Percentiles rank a stretch among this genome's conserved stretches.
Conservation (phyloP, 2,113 vertebrate genomes). For the Lophius piscatorius region DNA sequence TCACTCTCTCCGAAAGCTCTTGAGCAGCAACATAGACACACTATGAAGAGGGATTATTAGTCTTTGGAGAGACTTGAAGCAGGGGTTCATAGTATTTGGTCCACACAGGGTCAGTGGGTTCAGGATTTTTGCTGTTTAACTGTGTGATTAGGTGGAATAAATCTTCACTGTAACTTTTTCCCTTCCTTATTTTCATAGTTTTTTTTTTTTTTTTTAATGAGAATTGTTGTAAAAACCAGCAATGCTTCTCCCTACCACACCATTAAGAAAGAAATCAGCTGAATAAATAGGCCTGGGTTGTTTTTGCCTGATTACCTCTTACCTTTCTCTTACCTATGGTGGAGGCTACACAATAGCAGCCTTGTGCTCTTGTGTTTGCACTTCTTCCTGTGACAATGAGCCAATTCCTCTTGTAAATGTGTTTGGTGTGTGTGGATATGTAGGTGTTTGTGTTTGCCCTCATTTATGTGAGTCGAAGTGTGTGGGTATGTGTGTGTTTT, state of each 20-base stretch:
- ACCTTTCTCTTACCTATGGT: constrained; percentile 36
- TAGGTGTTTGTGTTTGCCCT: constrained; percentile 14
- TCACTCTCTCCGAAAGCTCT: constrained; percentile 51
- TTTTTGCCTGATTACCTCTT: constrained; percentile 21
- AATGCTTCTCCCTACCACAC: too few relatives aligned
- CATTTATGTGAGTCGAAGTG: background rate
- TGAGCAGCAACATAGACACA: constrained; percentile 54
- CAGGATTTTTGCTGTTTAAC: constrained; percentile 37
- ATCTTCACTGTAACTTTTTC: background rate
- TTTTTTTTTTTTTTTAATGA: too few relatives aligned
- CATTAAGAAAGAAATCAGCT: constrained; percentile 34
- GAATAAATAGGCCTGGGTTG: constrained; percentile 3
- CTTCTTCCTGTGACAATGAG: constrained; percentile 38
- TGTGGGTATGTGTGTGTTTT: constrained; percentile 32
- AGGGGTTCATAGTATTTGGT: constrained; percentile 24
- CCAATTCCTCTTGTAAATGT: constrained; percentile 39
- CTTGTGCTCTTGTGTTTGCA: constrained; percentile 53
- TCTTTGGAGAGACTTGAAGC: constrained; percentile 60
- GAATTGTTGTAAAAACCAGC: too few relatives aligned
- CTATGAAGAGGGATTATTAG: constrained; percentile 51
- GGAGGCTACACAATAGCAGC: constrained; percentile 39
- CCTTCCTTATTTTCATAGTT: constrained; percentile 6
- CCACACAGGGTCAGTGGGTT: constrained; percentile 46
- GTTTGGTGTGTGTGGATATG: constrained; percentile 20
- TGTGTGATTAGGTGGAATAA: constrained; percentile 27